phyloP scores from a whole-genome alignment of 2,113 vertebrate species.

The Callospermophilus lateralis region DNA sequence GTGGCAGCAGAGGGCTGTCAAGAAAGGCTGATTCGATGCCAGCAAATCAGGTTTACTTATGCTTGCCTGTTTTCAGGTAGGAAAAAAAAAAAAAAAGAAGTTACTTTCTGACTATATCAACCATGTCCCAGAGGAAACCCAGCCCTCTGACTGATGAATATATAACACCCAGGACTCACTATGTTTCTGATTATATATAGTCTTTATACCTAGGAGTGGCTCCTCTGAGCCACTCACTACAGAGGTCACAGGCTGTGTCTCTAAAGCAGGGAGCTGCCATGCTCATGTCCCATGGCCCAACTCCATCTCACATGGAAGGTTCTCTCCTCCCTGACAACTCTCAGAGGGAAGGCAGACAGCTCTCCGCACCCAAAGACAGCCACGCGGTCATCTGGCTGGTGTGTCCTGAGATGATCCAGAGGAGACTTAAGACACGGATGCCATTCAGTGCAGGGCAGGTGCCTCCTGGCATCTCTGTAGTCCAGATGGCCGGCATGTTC shows the following conservation, averaged over 20 bases:
- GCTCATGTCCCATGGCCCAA: background rate
- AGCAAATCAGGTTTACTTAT: fast-evolving
- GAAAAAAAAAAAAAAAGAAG: background rate
- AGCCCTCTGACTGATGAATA: background rate
- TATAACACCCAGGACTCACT: background rate
- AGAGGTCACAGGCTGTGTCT: background rate
- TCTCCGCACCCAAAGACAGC: slow-evolving; percentile 87
- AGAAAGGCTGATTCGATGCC: background rate
- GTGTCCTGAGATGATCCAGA: slow-evolving; percentile 94
- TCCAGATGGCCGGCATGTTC: slow-evolving; percentile 82
- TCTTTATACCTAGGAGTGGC: background rate
- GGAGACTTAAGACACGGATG: slow-evolving; percentile 90
- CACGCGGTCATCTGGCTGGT: slow-evolving; percentile 89
- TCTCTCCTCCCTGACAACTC: background rate
- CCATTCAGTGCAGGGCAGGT: slow-evolving; percentile 89
- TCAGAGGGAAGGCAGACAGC: fast-evolving
- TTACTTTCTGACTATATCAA: background rate
- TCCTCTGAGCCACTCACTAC: too few species aligned
- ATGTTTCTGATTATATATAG: background rate
- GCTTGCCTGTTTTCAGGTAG: background rate
- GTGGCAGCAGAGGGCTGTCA: fast-evolving
- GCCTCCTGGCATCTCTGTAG: slow-evolving; percentile 34
- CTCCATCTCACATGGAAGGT: fast-evolving
- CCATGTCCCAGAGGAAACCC: background rate
- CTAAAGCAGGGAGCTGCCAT: too few species aligned